Evolutionary conservation across 2,888 invertebrate genomes (phyloP), one percentile per base, ranked within the genome.

Genomic region (Polylopha cassiicola): DNA sequence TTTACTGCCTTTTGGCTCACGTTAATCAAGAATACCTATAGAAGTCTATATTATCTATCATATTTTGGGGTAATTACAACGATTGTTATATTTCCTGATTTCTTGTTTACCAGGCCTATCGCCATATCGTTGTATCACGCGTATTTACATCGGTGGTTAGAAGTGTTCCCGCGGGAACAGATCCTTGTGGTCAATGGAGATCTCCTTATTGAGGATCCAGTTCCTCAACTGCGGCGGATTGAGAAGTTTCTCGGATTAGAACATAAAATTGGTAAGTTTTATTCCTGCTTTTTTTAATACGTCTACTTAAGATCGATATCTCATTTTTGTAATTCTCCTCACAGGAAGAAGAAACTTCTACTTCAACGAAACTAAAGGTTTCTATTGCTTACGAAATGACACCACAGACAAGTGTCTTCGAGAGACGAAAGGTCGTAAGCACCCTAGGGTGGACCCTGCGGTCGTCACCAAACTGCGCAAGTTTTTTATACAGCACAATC

Each of bases 151-250:
- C 88, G 89, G 32, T 99, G 99, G 99, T 87, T 99, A 46, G 93
- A 95, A 74, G 93, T 94, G 51, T 99, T 99, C 84, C 91, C 95
- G 0, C 88, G 95, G 31, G 91, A 94, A 36, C 97, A 99, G 69
- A 92, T 99, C 55, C 91, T 98, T 58, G 91, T 99, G 37, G 96
- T 99, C 29, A 97, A 98, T 73, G 98, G 98, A 2, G 97, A 98
- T 77, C 89, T 91, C 51, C 89, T 98, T 45, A 95, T 97, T 59
- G 93, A 93, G 60, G 95, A 97, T 67, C 97, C 97, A 0, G 91
- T 95, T 33, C 91, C 93, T 0, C 95, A 97, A 73, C 78, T 98
- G 31, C 90, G 92, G 55, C 90, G 92, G 55, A 95, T 97, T 55
- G 97, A 98, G 76, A 88, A 89, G 44, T 98, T 98, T 71, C 89